A percentile compares a stretch with the other conserved stretches of the same genome.
Conservation (phyloP, 2,797 vertebrate genomes). For the Phyllotis vaccarum region DNA sequence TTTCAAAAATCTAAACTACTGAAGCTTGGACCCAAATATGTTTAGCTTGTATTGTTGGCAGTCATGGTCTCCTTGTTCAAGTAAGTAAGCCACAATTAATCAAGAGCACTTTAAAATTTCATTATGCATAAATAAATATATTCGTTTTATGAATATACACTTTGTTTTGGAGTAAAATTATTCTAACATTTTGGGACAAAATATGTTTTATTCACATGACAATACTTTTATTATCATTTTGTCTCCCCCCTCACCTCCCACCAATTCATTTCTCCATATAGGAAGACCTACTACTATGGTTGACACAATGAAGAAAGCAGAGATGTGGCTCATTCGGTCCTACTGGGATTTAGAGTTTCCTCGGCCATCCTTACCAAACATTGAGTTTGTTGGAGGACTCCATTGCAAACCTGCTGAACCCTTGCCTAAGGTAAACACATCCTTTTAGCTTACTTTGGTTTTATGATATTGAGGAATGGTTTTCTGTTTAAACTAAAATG, state of each 20-base stretch:
- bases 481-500: too few species aligned
- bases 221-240: not conserved
- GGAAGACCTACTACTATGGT: not conserved
- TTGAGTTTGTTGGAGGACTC: slow-evolving; percentile 20
- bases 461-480: too few species aligned
- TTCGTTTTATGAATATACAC: not conserved
- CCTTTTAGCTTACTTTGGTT: not conserved
- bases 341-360: slow-evolving; percentile 24
- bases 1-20: not conserved
- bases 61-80: not conserved
- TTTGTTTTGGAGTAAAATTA: not conserved
- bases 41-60: not conserved
- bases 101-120: not conserved
- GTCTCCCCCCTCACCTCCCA: rapidly evolving
- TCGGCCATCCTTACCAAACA: not conserved
- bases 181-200: not conserved
- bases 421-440: not conserved
- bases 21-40: not conserved
- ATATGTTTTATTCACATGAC: too few species aligned
- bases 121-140: not conserved
- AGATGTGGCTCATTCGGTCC: not conserved
- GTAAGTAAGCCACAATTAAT: too few species aligned
- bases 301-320: not conserved
- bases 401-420: not conserved
- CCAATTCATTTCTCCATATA: not conserved